Base-by-base conservation (phyloP, 2,113 vertebrate species). In the Catharus minimus region DNA sequence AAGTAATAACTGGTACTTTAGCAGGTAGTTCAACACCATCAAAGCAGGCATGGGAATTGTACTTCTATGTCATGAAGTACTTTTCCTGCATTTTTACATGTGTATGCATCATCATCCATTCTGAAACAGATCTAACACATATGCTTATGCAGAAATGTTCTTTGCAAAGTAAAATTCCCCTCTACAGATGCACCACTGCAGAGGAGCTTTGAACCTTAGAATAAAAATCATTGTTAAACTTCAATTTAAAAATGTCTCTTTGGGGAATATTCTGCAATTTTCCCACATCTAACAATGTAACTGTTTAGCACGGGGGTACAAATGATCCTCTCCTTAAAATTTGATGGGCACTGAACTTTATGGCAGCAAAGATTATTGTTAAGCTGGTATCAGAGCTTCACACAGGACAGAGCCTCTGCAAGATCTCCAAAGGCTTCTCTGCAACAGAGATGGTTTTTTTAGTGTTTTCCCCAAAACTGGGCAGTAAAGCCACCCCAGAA, bases 231-330 rank as follows among this genome's bases (percentile, higher is more conserved):
- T 14, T 47, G 7, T 57, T 4, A 50, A 80, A 73, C 0, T 21
- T 38, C 5, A 7, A 10, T 20, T 19, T n/a, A 49, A 71, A 36
- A 6, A 39, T 0, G 0, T 28, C 15, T 60, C 41, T 60, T 12
- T 6, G 38, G 20, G 28, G 12, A 75, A 75, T 73, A 68, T 61
- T 72, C 50, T 52, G n/a, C 55, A 80, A 7, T 17, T 33, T 32
- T 39, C 69, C 38, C 5, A 0, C 28, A 21, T 52, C 33, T 62
- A 61, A 76, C 30, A 44, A 32, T 2, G 15, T 16, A 72, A 16
- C 12, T 46, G 12, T 41, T 68, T 55, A n/a, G 23, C 27, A 20
- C 0, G 49, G 18, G 21, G 17, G n/a, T 30, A 83, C 60, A 36
- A 78, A 61, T 5, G 6, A 80, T 4, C 15, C 5, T n/a, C 27